phyloP scores from a whole-genome alignment of 1,140 invertebrate genomes.

The Copidosoma floridanum region DNA sequence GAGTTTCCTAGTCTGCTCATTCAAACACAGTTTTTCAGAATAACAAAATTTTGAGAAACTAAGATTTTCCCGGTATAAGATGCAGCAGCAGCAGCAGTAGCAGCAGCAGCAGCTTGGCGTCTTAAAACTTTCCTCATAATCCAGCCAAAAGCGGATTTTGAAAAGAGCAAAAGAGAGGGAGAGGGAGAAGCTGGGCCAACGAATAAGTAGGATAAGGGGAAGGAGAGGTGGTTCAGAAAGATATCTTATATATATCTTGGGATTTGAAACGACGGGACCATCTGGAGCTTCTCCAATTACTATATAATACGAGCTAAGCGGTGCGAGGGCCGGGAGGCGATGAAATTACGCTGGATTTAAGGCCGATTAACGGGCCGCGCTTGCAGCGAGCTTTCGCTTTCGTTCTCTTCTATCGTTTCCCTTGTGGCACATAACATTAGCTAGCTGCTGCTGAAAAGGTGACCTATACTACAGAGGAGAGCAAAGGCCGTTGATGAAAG shows the following conservation, averaged over 20 bases:
- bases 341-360: slow-evolving; percentile 25
- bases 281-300: slow-evolving; percentile 24
- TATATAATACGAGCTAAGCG: slow-evolving; percentile 20
- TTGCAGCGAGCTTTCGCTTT: slow-evolving; percentile 2
- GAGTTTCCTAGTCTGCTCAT: too few relatives aligned
- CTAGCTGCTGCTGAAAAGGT: too few relatives aligned
- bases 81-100: too few relatives aligned
- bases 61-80: too few relatives aligned
- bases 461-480: too few relatives aligned
- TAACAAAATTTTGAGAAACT: too few relatives aligned
- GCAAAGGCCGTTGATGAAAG: too few relatives aligned
- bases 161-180: neutral
- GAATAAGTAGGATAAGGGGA: neutral
- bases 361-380: slow-evolving; percentile 11
- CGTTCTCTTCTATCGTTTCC: slow-evolving; percentile 2
- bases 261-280: slow-evolving; percentile 19
- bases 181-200: neutral
- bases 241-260: slow-evolving; percentile 10
- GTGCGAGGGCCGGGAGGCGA: too few relatives aligned
- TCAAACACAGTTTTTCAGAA: neutral
- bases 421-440: too few relatives aligned
- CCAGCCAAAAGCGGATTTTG: neutral
- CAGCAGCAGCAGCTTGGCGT: too few relatives aligned
- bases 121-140: slow-evolving; percentile 14
- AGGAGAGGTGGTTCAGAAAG: neutral